These are phyloP conservation scores for Steinernema feltiae DNA, from an alignment of 1,140 invertebrate genomes.

Conservation along the genomic window DNA sequence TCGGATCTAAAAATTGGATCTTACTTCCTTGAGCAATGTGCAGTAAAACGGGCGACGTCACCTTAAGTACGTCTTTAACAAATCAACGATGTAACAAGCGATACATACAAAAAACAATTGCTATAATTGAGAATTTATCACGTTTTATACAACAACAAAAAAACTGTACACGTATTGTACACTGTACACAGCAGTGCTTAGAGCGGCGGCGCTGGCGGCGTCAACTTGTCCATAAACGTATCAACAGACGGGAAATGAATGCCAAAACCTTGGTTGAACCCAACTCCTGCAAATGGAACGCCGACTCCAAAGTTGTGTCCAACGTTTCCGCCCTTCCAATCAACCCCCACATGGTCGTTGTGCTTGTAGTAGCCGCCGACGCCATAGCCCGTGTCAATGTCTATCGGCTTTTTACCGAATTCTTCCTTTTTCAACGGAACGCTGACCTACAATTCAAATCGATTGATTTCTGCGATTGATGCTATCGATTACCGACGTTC, in stretches of 20 bases:
- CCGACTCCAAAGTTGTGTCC: slow-evolving; percentile 35
- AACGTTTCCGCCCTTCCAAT: slow-evolving; percentile 26
- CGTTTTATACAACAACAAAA: background rate
- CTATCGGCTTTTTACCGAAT: slow-evolving; percentile 34
- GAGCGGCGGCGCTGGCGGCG: background rate
- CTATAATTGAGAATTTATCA: too few relatives aligned
- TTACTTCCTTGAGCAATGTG: too few relatives aligned
- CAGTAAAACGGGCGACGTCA: too few relatives aligned
- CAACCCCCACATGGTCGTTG: slow-evolving; percentile 37
- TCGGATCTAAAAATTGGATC: too few relatives aligned
- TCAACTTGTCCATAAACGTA: background rate
- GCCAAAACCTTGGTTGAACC: slow-evolving; percentile 28
- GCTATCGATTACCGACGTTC: background rate
- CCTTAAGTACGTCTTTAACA: too few relatives aligned
- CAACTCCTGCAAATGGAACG: slow-evolving; percentile 25
- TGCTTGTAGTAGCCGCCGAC: slow-evolving; percentile 35
- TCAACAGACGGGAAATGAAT: background rate
- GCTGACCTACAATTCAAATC: slow-evolving; percentile 24
- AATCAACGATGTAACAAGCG: background rate
- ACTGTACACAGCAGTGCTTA: too few relatives aligned
- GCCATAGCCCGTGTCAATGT: slow-evolving; percentile 34
- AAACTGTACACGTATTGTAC: background rate
- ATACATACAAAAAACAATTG: too few relatives aligned
- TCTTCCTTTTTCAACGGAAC: slow-evolving; percentile 35
- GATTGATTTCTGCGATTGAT: background rate